Base-by-base conservation (phyloP, 2,888 invertebrate species). In the Parnassius orleans region DNA sequence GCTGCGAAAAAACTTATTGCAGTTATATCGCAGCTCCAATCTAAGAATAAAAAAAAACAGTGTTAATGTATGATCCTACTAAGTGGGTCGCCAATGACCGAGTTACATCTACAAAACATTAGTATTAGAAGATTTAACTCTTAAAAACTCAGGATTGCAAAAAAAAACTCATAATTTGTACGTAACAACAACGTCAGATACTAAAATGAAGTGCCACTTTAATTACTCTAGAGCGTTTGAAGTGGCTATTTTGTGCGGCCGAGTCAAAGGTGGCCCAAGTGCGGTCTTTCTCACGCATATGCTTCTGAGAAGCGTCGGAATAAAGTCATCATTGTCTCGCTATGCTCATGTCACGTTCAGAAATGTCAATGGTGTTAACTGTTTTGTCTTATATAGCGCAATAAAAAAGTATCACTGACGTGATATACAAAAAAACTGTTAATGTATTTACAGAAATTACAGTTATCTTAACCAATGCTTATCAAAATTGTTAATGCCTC, bases 251-350 rank as follows among this genome's bases (percentile, higher is more conserved):
- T 70, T 69, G 67, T 72, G 68, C 60, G 68, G 69, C 70, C 69
- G 74, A 78, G 87, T 87, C 87, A 87, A 84, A 88, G 86, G 86
- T 86, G 77, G 67, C 65, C 61, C 65, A 69, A 73, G 68, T 71
- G 62, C 66, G 69, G 68, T 67, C 63, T 75, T 83, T 86, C 86
- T 81, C 86, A 86, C 73, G 76, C 71, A 61, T 51, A 61, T 64
- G 59, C 54, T 72, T 73, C 71, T 61, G 47, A 69, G 72, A 69
- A 71, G 66, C 15, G 53, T 53, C 51, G 52, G 59, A 59, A 55
- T 62, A 60, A 64, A 60, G 51, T 62, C 47, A 66, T 68, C 59
- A 53, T 55, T 63, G 58, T 52, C 57, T 47, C 53, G 53, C 48
- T 53, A 51, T 57, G 46, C 58, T 52, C 41, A 47, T 57, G 60